Evolutionary conservation across 2,888 invertebrate genomes (phyloP), one percentile per base, ranked within the genome.

Genomic region (Lapara coniferarum): DNA sequence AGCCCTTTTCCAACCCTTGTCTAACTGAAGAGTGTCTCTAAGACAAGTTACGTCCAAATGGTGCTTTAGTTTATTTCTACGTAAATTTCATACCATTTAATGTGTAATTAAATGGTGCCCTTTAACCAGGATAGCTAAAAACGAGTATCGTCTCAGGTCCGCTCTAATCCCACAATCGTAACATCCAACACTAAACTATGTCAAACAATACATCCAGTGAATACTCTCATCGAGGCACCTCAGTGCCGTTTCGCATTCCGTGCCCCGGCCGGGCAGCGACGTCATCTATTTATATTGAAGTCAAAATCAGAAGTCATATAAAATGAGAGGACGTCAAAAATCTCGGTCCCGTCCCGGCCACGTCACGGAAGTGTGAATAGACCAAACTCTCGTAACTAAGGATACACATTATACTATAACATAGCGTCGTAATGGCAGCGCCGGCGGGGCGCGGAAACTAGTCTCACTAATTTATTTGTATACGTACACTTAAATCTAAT

Each of bases 351-450:
- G 25, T 25, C 25, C 25, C 25, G 25, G 25, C 25, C 25, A 25
- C 25, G 25, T 25, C 25, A 25, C 25, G 25, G 25, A 25, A 25
- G 37, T 37, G 37, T 7, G 37, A 37, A 37, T 37, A 37, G 37
- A 10, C 16, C 53, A 19, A 14, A 10, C 55, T 55, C 55, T 55
- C 55, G 10, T 55, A 49, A 63, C 66, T 57, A 30, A 56, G 10
- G 0, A 37, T 46, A 49, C 51, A 49, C 56, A 19, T 44, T 49
- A 57, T 56, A 51, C 66, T 37, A 57, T 56, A 68, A 66, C 69
- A 57, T 56, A 57, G 69, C 57, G 57, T 66, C 56, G 49, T 57
- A 46, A 66, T 66, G 57, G 66, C 69, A 51, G 69, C 63, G 63
- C 49, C 49, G 44, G 46, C 1, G 66, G 55, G 49, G 19, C 58